Evolutionary conservation across 30 jellyfish, hydroid and myxozoan species (phyloP).

Genomic region (Aurelia aurita): DNA sequence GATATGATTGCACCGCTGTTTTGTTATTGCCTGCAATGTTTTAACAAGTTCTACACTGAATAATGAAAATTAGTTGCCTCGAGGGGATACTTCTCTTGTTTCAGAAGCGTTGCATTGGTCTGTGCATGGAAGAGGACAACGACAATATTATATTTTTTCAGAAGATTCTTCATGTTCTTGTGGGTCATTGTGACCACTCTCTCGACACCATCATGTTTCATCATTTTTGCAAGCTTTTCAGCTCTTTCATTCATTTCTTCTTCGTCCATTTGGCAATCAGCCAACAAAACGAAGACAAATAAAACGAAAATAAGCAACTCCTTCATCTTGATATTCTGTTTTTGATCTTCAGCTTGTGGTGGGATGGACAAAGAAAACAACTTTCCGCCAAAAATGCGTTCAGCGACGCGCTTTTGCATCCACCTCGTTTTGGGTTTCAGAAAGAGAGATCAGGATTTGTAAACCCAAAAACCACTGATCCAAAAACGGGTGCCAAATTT

Average conservation of each 20-base stretch:
- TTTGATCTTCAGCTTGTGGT: too few relatives aligned
- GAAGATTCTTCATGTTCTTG: conserved; percentile 58
- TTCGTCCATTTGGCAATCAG: conserved; percentile 64
- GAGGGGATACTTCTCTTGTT: conserved; percentile 44
- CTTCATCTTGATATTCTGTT: not conserved
- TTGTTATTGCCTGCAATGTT: too few relatives aligned
- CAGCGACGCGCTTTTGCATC: too few relatives aligned
- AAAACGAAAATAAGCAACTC: not conserved
- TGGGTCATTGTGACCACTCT: conserved; percentile 67
- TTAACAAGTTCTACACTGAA: too few relatives aligned
- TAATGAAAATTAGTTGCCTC: conserved; percentile 20
- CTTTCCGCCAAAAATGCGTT: too few relatives aligned
- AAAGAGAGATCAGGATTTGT: too few relatives aligned
- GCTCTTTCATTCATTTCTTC: conserved; percentile 80
- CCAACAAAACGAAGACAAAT: not conserved
- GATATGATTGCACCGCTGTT: too few relatives aligned
- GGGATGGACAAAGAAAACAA: too few relatives aligned
- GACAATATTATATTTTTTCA: conserved; percentile 69
- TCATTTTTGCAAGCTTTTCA: conserved; percentile 75
- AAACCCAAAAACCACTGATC: too few relatives aligned
- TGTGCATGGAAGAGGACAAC: conserved; percentile 72
- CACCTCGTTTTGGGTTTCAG: too few relatives aligned
- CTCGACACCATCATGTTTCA: conserved; percentile 93
- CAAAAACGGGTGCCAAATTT: too few relatives aligned
- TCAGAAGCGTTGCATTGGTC: conserved; percentile 24